Evolutionary conservation across 2,888 invertebrate genomes (phyloP), one percentile per base, ranked within the genome.

Genomic region (Drosophila histrio): DNA sequence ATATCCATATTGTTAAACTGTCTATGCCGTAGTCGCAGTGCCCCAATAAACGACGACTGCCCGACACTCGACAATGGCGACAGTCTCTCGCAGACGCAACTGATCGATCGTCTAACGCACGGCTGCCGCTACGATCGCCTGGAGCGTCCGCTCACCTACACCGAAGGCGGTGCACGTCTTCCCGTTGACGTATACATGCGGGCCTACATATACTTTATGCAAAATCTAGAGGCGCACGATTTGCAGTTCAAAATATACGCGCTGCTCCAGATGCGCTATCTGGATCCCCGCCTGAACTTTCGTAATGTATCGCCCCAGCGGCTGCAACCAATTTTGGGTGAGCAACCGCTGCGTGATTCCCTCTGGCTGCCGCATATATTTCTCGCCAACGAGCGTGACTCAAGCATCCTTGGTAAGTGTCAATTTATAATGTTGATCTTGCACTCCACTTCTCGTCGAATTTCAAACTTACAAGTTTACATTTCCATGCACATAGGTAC

Each of bases 311-410:
- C 96, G 0, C 96, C 96, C 1, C 93, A 94, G 30, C 92, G 95
- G 1, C 92, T 92, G 13, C 93, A 93, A 44, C 94, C 94, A 54
- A 94, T 96, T 68, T 93, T 95, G 22, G 96, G 96, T 2, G 96
- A 96, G 87, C 94, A 93, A 71, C 94, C 94, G 26, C 89, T 96
- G 17, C 93, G 95, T 49, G 94, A 95, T 67, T 93, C 94, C 50
- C 94, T 97, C 50, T 97, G 97, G 97, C 95, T 95, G 7, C 97
- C 97, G 0, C 96, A 96, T 84, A 93, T 97, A 13, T 96, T 96
- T 82, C 94, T 97, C 86, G 94, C 95, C 26, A 97, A 97, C 89
- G 97, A 97, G 90, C 94, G 94, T 60, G 94, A 91, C 38, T 96
- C 96, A 0, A 94, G 94, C 50, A 93, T 96, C 28, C 95, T 97